Evolutionary conservation across 2,113 vertebrate genomes (phyloP).

Genomic region (Urocitellus parryii): DNA sequence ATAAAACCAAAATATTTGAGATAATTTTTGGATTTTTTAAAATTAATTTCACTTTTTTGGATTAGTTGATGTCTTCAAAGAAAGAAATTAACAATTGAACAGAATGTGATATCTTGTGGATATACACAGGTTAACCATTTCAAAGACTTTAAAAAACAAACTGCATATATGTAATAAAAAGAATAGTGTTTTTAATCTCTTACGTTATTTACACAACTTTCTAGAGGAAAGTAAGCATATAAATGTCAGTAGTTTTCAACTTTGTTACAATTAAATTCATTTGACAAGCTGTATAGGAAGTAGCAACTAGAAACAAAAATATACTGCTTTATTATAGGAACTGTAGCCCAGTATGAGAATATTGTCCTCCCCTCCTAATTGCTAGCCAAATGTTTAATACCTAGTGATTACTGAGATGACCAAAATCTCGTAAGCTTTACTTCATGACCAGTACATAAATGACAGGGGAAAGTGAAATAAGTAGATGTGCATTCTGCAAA

Average conservation of each 20-base stretch:
- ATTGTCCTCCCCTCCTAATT: neutral
- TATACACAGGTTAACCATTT: constrained; percentile 74
- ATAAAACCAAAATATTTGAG: constrained; percentile 78
- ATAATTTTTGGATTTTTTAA: constrained; percentile 67
- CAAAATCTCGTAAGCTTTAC: neutral
- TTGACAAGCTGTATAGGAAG: neutral
- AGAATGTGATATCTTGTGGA: constrained; percentile 62
- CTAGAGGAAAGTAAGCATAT: neutral
- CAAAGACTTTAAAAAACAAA: constrained; percentile 73
- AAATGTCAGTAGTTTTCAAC: constrained; percentile 25
- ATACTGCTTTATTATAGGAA: neutral
- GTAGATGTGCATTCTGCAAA: neutral
- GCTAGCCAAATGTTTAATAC: neutral
- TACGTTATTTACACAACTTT: constrained; percentile 24
- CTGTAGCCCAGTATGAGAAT: neutral
- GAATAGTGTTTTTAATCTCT: constrained; percentile 58
- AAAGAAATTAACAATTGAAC: constrained; percentile 63
- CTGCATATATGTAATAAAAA: constrained; percentile 6
- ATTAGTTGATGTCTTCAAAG: constrained; percentile 62
- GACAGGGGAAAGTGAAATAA: neutral
- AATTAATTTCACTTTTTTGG: constrained; percentile 70
- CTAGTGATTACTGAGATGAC: neutral
- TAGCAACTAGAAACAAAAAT: constrained; percentile 19
- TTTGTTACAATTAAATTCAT: neutral
- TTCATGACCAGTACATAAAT: neutral